Base-by-base conservation (phyloP, 2,113 vertebrate species). In the Clarias batrachus region DNA sequence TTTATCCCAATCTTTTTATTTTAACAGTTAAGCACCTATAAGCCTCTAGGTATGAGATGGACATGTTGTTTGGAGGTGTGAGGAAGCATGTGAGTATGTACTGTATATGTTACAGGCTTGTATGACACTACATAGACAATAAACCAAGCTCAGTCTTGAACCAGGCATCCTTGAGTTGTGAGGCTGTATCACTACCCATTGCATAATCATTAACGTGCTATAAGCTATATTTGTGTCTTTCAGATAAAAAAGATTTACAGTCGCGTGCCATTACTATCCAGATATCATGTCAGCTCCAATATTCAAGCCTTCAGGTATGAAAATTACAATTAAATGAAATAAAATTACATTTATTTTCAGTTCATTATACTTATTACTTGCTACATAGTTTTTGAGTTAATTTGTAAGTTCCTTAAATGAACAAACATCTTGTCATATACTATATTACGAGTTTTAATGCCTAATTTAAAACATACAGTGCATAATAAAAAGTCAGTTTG, bases 241-340 rank as follows among this genome's bases (percentile, higher is more conserved):
- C 91, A 96, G 95, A 91, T 96, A 27, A 90, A 91, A 37, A 27
- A 68, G 21, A 91, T 95, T 13, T 96, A 95, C 79, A 87, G 86
- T 16, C 89, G 87, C 79, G 87, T 90, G 57, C 84, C 88, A 0
- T 8, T 90, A 41, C 86, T 95, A 85, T 80, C 86, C 25, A 93
- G 60, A 41, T 91, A 92, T 90, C 93, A 93, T 14, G 68, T 70
- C 54, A 81, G 13, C 23, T 94, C 93, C 30, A 83, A 85, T 0
- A 91, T 96, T 4, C 92, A 95, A 87, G 93, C 93, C 48, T 95
- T 96, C 93, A 96, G 95, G 95, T 96, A 90, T 59, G 59, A 13
- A 62, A 57, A 59, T 60, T 60, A 59, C 3, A 48, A 48, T 48
- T 48, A 8, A 48, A 48, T 48, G 8, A 48, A 48, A 48, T 48